These are phyloP conservation scores for Pseudochirops corinnae DNA, from an alignment of 2,797 vertebrate genomes.

Conservation along the genomic window DNA sequence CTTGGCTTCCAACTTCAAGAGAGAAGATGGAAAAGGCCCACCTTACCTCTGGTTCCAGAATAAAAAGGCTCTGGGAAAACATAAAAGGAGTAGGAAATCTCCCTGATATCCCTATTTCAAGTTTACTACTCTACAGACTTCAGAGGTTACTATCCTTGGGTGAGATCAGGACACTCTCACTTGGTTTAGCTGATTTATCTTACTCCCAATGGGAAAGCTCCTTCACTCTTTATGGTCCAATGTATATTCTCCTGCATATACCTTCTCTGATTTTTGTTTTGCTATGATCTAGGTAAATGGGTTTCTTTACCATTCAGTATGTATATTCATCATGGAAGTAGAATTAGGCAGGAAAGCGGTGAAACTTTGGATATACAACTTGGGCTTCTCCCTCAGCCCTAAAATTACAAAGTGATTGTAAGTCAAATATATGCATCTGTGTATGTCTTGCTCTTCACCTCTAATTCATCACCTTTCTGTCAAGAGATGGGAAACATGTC, in stretches of 20 bases:
- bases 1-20: neutral
- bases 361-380: neutral
- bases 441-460: neutral
- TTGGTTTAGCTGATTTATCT: neutral
- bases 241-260: neutral
- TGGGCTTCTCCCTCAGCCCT: neutral
- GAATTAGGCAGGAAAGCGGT: neutral
- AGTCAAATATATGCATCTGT: neutral
- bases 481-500: neutral
- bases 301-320: neutral
- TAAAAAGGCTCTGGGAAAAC: neutral
- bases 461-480: neutral
- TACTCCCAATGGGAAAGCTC: neutral
- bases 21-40: neutral
- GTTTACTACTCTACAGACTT: too few species aligned
- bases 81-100: too few species aligned
- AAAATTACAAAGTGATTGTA: neutral
- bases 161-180: neutral
- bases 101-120: too few species aligned
- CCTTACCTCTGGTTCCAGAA: neutral
- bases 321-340: neutral
- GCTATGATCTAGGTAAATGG: neutral
- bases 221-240: neutral
- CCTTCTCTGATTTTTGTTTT: neutral
- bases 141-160: neutral